Base-by-base conservation (phyloP, 2,888 invertebrate genomes). In the Lamellibrachia satsuma region DNA sequence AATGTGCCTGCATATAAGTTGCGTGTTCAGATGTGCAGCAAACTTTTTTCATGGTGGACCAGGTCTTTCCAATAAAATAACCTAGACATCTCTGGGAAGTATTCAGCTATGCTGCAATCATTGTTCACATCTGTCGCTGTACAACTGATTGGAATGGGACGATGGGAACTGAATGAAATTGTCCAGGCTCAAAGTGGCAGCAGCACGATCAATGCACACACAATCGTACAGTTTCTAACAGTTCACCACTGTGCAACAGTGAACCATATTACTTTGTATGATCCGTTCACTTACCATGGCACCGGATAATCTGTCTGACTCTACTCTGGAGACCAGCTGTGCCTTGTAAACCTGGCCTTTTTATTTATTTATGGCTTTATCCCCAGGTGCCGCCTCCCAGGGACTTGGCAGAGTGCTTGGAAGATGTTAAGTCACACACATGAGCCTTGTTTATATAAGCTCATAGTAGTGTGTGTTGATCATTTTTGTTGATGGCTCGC, bases 391-490 rank as follows among this genome's bases (percentile, higher is more conserved):
- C 75, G n/a, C 6, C 3, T 15, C 75, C 75, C 75, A 75, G 75
- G 75, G 22, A 75, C 75, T 75, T 75, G 75, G 75, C 11, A 22
- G 75, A 75, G 75, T 75, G 75, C 75, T 75, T 75, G n/a, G 39
- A 75, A 75, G 75, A 75, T 75, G 75, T 75, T 75, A 75, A 75
- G 6, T 22, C 75, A 75, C 75, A 75, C 75, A 75, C 75, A 75
- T 75, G 75, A n/a, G 75, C 75, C 22, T n/a, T 75, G 75, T 75
- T 75, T 75, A 75, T 75, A n/a, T 75, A 75, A 75, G 55, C 75
- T 60, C 11, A 6, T 22, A 75, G 75, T 75, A 75, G 75, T 15
- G 22, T 6, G 22, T 75, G 75, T 75, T 75, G 75, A 75, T 75
- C 0, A 22, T 75, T 75, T 22, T 75, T 75, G 75, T 75, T 75